Evolutionary conservation across 2,113 vertebrate genomes (phyloP).

Genomic region (Hemiprocne comata): DNA sequence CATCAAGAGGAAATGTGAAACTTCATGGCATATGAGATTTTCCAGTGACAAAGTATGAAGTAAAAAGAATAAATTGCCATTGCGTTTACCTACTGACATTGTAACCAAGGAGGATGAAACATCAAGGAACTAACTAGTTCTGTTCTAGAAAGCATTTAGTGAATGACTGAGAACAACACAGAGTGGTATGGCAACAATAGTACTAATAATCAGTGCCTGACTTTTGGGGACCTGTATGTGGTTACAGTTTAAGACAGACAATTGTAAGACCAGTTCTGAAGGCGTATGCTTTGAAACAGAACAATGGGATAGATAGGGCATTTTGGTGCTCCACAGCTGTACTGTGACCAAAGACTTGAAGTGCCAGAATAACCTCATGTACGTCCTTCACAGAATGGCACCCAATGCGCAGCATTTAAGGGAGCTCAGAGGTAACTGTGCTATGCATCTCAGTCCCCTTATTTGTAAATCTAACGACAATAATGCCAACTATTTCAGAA

Average conservation of each 20-base stretch:
- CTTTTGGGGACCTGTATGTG: neutral
- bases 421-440: neutral
- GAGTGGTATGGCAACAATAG: neutral
- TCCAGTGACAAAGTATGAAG: neutral
- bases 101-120: neutral
- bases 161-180: neutral
- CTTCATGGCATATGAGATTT: neutral
- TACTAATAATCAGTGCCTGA: neutral
- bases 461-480: neutral
- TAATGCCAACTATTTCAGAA: neutral
- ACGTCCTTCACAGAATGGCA: neutral
- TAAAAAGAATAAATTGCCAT: neutral
- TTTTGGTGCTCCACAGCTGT: neutral
- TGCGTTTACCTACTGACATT: neutral
- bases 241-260: neutral
- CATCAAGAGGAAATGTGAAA: neutral
- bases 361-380: neutral
- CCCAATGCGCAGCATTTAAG: neutral
- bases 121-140: neutral
- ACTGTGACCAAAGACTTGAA: too few relatives aligned
- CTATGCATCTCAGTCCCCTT: neutral
- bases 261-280: neutral
- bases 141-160: neutral
- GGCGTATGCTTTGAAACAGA: neutral
- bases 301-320: accelerated